Evolutionary conservation across 2,797 vertebrate species (phyloP).

Genomic region (Catamblyrhynchus diadema): DNA sequence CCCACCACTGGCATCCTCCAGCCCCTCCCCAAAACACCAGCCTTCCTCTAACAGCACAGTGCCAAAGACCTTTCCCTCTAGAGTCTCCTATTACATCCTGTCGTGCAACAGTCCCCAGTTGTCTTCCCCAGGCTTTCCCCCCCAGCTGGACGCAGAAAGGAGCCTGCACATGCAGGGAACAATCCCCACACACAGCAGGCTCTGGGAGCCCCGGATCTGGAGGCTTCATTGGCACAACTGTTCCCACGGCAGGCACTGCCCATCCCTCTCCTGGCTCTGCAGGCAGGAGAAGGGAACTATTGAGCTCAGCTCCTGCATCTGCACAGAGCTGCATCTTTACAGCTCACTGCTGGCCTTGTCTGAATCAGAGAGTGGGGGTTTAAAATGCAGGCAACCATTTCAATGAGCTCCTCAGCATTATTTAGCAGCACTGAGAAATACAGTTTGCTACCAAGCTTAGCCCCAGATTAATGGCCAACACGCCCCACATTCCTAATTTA

Average conservation of each 20-base stretch:
- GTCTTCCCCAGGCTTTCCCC: background rate
- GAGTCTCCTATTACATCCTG: background rate
- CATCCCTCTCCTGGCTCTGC: rapidly evolving
- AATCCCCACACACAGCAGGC: background rate
- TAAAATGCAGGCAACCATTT: background rate
- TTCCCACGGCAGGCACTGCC: background rate
- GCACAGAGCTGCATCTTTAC: background rate
- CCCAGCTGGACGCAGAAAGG: background rate
- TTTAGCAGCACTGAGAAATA: background rate
- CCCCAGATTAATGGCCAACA: background rate
- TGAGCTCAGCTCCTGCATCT: slow-evolving; percentile 30
- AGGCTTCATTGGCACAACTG: background rate
- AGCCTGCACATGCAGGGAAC: rapidly evolving
- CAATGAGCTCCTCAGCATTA: background rate
- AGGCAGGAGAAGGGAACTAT: background rate
- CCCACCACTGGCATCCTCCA: background rate
- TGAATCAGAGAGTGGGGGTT: background rate
- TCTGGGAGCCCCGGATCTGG: background rate
- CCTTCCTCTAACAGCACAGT: background rate
- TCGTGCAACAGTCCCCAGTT: background rate
- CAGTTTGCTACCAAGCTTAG: background rate
- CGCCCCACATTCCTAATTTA: background rate
- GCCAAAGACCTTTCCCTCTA: background rate
- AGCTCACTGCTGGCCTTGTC: background rate
- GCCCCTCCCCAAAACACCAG: background rate